Conservation (phyloP, 2,888 invertebrate genomes). For the Cephus spinipes region DNA sequence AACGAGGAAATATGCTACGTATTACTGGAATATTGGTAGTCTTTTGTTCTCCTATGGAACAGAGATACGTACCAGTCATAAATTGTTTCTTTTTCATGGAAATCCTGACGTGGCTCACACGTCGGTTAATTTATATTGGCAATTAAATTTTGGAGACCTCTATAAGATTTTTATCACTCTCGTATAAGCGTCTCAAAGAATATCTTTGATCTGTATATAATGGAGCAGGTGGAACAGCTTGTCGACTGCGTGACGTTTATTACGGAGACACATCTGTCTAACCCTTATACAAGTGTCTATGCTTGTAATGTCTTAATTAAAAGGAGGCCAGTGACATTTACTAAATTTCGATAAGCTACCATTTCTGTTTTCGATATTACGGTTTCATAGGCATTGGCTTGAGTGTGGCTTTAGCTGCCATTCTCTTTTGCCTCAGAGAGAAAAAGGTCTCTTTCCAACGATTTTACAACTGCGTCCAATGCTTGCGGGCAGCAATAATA, state of each 20-base stretch:
- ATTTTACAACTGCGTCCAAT: slow-evolving; percentile 57
- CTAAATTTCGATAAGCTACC: neutral
- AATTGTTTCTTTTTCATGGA: neutral
- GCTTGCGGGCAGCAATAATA: slow-evolving; percentile 56
- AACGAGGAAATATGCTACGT: slow-evolving; percentile 18
- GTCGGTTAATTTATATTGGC: neutral
- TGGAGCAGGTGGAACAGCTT: neutral
- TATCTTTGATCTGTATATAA: neutral
- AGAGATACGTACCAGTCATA: neutral
- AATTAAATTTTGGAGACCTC: neutral
- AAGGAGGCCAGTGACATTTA: neutral
- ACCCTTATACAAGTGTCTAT: neutral
- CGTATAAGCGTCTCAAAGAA: neutral
- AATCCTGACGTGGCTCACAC: neutral
- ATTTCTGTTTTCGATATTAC: neutral
- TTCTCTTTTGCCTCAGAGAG: neutral
- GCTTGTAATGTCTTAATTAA: neutral
- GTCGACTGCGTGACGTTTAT: neutral
- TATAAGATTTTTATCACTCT: neutral
- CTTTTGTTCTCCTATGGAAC: neutral
- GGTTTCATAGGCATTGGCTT: neutral
- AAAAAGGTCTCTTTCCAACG: slow-evolving; percentile 18
- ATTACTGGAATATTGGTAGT: neutral
- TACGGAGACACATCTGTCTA: neutral
- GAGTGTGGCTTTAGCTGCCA: neutral